Evolutionary conservation across 2,113 vertebrate genomes (phyloP).

Genomic region (Puma concolor): DNA sequence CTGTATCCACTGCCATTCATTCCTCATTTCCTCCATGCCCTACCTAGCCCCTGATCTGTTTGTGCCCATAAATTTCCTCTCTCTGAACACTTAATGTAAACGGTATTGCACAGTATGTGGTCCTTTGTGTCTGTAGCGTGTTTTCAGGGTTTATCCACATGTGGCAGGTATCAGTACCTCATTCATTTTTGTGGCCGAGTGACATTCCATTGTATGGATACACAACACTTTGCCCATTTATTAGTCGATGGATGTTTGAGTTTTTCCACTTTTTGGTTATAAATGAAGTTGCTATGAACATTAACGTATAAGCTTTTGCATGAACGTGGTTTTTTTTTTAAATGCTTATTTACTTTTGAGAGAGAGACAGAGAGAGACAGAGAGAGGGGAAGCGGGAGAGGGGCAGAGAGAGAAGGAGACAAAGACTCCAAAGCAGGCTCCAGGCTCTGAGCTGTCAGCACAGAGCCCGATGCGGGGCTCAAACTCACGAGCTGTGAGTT

Average conservation of each 20-base stretch:
- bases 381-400: no score
- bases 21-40: not conserved
- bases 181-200: no score
- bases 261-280: not conserved
- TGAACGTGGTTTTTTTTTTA: no score
- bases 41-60: not conserved
- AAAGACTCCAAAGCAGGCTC: no score
- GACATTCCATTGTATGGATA: not conserved
- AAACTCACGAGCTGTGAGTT: no score
- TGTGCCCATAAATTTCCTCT: not conserved
- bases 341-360: no score
- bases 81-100: not conserved
- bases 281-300: not conserved
- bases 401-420: no score
- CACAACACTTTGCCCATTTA: not conserved
- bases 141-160: not conserved
- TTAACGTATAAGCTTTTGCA: not conserved
- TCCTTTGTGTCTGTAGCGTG: not conserved
- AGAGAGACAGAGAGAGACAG: no score
- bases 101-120: not conserved
- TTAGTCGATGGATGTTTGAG: not conserved
- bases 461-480: no score
- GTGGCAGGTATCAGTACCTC: not conserved
- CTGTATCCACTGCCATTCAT: fast-evolving
- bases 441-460: no score